Evolutionary conservation across 2,797 vertebrate species (phyloP).

Genomic region (Gambelia wislizenii): DNA sequence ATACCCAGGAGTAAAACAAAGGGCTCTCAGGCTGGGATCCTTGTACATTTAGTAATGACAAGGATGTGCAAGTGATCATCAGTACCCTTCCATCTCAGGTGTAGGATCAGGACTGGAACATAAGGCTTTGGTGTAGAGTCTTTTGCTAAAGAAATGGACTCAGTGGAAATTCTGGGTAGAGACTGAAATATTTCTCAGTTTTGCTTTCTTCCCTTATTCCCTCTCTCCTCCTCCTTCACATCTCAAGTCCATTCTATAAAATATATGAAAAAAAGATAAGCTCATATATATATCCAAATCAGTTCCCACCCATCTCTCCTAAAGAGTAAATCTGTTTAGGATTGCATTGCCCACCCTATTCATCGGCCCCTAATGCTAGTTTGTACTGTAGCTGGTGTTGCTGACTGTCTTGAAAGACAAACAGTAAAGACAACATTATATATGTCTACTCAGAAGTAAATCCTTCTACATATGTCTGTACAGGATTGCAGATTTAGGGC

Average conservation of each 20-base stretch:
- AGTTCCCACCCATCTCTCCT: not conserved
- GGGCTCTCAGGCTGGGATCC: constrained; percentile 40
- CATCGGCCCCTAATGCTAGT: constrained; percentile 24
- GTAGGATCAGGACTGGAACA: not conserved
- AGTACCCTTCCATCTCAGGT: not conserved
- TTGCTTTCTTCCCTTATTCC: not conserved
- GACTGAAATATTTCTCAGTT: not conserved
- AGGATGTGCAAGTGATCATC: not conserved
- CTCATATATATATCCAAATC: not conserved
- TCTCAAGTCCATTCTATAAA: not conserved
- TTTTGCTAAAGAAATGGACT: not conserved
- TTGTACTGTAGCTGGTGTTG: not conserved
- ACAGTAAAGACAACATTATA: constrained; percentile 46
- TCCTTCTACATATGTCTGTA: not conserved
- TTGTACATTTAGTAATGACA: not conserved
- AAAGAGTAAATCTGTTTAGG: not conserved
- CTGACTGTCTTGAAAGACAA: not conserved
- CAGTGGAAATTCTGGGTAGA: not conserved
- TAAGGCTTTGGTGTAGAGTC: not conserved
- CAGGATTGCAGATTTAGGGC: not conserved
- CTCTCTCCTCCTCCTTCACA: no score
- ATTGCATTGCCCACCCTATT: constrained; percentile 17
- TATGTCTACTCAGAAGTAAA: not conserved
- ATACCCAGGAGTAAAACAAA: constrained; percentile 62
- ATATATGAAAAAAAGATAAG: not conserved